Conservation (phyloP, 2,113 vertebrate species). For the Anser cygnoides region DNA sequence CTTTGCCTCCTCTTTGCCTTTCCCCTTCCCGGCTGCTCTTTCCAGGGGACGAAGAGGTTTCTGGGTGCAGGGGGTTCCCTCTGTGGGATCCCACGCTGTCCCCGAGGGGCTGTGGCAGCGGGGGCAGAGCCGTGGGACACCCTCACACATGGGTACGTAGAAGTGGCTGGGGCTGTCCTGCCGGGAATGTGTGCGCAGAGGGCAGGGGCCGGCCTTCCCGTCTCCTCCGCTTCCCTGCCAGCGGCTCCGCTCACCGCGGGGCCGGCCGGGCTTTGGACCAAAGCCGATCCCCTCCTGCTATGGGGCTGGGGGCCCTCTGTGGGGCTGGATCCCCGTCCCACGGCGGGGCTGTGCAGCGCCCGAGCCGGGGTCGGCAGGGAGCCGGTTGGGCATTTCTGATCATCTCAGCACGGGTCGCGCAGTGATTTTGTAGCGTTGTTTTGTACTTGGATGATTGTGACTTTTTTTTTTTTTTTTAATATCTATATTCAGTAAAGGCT, state of each 20-base stretch:
- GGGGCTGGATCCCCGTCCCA: neutral
- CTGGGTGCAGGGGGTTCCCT: neutral
- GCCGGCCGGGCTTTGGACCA: neutral
- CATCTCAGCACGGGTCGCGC: slow-evolving; percentile 58
- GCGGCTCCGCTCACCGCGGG: neutral
- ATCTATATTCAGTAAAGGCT: slow-evolving; percentile 68
- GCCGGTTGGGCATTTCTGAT: slow-evolving; percentile 14
- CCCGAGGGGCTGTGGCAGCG: too few species aligned
- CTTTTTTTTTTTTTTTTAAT: neutral
- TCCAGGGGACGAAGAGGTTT: neutral
- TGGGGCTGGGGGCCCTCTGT: neutral
- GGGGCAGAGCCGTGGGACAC: neutral
- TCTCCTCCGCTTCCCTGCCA: neutral
- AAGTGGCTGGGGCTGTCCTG: neutral
- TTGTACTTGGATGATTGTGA: slow-evolving; percentile 41
- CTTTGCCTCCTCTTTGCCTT: neutral
- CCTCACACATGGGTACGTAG: too few species aligned
- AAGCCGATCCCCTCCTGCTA: neutral
- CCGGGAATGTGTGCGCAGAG: slow-evolving; percentile 31
- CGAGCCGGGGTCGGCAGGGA: neutral
- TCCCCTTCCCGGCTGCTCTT: neutral
- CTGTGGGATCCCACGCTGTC: too few species aligned
- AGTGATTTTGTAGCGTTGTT: slow-evolving; percentile 10
- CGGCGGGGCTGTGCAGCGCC: neutral
- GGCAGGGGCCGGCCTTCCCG: neutral